These are phyloP conservation scores for Talpa occidentalis DNA, from an alignment of 2,113 vertebrate species.

Conservation along the genomic window DNA sequence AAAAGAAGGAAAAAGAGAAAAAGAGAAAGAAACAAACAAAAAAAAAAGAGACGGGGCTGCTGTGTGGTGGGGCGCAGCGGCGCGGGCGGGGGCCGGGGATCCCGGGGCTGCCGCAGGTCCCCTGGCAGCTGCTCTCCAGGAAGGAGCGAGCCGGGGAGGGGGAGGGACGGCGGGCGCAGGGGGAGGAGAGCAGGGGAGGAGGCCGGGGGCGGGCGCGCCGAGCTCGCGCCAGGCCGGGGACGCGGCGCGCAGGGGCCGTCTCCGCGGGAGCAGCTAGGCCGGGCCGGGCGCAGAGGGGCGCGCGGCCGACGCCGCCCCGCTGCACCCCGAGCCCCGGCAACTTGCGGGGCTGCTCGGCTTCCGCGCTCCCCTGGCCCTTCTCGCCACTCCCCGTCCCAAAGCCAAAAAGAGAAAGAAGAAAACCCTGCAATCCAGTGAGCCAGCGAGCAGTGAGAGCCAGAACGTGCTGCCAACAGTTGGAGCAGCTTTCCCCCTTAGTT, in stretches of 20 bases:
- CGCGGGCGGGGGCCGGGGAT: slow-evolving; percentile 65
- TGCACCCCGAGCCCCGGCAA: slow-evolving; percentile 36
- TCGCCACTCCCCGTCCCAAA: not conserved
- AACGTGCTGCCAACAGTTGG: slow-evolving; percentile 45
- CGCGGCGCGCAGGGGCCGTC: slow-evolving; percentile 78
- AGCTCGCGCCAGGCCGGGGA: slow-evolving; percentile 80
- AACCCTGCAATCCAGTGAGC: not conserved
- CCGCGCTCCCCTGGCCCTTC: not conserved
- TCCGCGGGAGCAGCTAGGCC: slow-evolving; percentile 85
- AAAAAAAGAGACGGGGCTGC: slow-evolving; percentile 43
- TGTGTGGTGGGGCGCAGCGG: slow-evolving; percentile 64
- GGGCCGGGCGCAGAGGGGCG: slow-evolving; percentile 68
- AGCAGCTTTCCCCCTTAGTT: slow-evolving; percentile 60
- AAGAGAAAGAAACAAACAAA: not conserved
- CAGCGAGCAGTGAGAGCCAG: slow-evolving; percentile 33
- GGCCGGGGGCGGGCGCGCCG: slow-evolving; percentile 64
- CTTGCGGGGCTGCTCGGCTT: slow-evolving; percentile 57
- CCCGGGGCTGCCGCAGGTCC: slow-evolving; percentile 77
- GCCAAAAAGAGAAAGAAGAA: not conserved
- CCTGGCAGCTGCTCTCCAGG: slow-evolving; percentile 79
- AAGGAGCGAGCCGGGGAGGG: slow-evolving; percentile 73
- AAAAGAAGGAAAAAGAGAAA: not conserved
- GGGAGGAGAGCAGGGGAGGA: not conserved
- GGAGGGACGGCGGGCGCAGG: slow-evolving; percentile 23
- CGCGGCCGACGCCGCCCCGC: slow-evolving; percentile 72